Evolutionary conservation across 2,113 vertebrate species (phyloP).

Genomic region (Hypocryptadius cinnamomeus): DNA sequence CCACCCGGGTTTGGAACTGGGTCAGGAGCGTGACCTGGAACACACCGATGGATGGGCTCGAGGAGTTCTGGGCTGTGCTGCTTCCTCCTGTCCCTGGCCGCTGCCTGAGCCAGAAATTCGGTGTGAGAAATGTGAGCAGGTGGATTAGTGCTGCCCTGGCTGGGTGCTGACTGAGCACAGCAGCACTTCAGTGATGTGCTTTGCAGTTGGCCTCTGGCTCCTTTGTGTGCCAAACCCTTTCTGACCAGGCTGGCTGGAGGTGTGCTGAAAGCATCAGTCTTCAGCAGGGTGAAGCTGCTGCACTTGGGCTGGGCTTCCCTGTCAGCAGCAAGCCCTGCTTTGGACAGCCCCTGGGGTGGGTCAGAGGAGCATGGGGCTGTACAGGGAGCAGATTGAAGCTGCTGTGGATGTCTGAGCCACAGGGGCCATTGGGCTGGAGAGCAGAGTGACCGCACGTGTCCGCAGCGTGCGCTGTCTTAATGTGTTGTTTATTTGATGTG

Average conservation of each 20-base stretch:
- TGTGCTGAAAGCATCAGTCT: neutral
- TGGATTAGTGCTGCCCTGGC: neutral
- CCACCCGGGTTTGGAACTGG: neutral
- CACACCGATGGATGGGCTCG: accelerated
- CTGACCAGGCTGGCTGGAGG: neutral
- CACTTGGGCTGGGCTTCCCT: neutral
- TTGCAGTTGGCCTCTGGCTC: neutral
- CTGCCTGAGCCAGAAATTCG: accelerated
- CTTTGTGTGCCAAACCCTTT: neutral
- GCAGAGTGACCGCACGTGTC: neutral
- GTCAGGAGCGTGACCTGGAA: neutral
- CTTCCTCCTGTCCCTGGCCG: neutral
- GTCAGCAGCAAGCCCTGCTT: accelerated
- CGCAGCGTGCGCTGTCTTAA: neutral
- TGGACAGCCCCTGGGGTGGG: neutral
- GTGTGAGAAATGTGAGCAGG: neutral
- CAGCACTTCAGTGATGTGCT: accelerated
- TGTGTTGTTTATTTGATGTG: conserved; percentile 39
- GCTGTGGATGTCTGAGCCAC: neutral
- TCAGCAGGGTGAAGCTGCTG: accelerated
- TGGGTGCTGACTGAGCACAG: neutral
- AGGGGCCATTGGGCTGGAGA: neutral
- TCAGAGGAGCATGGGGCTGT: neutral
- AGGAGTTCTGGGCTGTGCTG: neutral
- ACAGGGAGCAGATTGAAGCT: accelerated